Evolutionary conservation across 2,888 invertebrate species (phyloP).

Genomic region (Drosophila glabriapex): DNA sequence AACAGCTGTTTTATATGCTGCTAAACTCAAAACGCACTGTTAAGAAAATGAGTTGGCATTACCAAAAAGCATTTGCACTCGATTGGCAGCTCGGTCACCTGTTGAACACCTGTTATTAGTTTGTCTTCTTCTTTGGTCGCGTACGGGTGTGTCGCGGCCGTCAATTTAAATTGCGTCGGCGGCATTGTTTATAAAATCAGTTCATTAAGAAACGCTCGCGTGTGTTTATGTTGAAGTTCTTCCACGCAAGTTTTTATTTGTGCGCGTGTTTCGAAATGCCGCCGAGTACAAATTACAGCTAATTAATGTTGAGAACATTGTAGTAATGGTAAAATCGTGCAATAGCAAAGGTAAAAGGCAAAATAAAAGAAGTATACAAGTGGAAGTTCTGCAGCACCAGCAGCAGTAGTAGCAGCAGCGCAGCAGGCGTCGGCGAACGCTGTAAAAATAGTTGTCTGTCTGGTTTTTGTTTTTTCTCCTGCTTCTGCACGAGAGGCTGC

Average conservation of each 20-base stretch:
- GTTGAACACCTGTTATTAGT: conserved; percentile 65
- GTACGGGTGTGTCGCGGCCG: conserved; percentile 64
- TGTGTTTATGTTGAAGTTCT: conserved; percentile 44
- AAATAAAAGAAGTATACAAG: conserved; percentile 27
- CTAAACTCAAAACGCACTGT: conserved; percentile 32
- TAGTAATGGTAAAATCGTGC: conserved; percentile 36
- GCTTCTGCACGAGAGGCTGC: conserved; percentile 31
- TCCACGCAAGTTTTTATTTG: conserved; percentile 28
- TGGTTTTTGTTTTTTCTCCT: conserved; percentile 58
- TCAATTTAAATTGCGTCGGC: conserved; percentile 68
- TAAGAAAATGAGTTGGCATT: conserved; percentile 12
- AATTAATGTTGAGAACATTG: conserved; percentile 42
- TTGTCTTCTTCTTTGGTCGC: conserved; percentile 54
- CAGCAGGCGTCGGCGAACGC: conserved; percentile 62
- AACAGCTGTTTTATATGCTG: conserved; percentile 32
- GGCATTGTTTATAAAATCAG: conserved; percentile 70
- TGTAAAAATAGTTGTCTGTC: conserved; percentile 64
- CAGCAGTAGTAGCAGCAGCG: conserved; percentile 37
- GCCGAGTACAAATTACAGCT: conserved; percentile 40
- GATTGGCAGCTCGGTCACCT: conserved; percentile 52
- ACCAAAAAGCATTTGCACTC: conserved; percentile 4
- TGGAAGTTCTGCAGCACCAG: conserved; percentile 57
- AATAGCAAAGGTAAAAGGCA: conserved; percentile 43
- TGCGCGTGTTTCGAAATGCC: conserved; percentile 60
- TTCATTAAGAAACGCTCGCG: conserved; percentile 30